Percentiles rank a stretch among this genome's conserved stretches.
These are phyloP conservation scores for Eupeodes latifasciatus DNA, from an alignment of 2,888 invertebrate species.

Conservation along the genomic window DNA sequence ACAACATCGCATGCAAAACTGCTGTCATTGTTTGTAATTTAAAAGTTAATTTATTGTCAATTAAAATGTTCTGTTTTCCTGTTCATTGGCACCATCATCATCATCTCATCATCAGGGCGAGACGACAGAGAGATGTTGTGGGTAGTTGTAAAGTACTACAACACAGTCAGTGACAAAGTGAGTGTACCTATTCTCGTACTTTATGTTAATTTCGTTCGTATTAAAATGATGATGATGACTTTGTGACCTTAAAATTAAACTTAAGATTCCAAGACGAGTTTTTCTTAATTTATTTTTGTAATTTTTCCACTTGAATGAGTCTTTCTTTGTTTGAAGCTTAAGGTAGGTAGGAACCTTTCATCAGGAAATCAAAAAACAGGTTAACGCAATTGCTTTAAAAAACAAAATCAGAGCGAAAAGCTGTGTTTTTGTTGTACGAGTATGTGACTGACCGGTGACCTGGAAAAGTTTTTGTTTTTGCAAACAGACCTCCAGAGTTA, in stretches of 20 bases:
- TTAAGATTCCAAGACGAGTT: background rate
- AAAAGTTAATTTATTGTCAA: conserved; percentile 62
- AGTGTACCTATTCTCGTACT: background rate
- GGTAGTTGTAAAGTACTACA: background rate
- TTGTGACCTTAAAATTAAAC: conserved; percentile 14
- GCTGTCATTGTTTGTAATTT: conserved; percentile 63
- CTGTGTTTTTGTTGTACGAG: background rate
- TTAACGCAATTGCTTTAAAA: background rate
- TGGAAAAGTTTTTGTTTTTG: conserved; percentile 3
- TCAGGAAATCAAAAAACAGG: conserved; percentile 3
- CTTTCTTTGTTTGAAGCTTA: background rate
- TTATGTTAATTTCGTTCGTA: conserved; percentile 11
- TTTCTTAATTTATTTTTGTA: background rate
- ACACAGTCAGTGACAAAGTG: background rate
- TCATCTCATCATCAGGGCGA: background rate
- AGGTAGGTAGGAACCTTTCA: no score
- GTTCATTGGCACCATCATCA: conserved; percentile 5
- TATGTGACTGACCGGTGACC: conserved; percentile 22
- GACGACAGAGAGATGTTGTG: background rate
- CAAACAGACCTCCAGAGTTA: background rate
- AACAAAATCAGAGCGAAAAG: background rate
- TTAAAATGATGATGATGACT: background rate
- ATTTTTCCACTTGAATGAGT: background rate
- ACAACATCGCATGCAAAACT: conserved; percentile 45
- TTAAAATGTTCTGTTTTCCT: conserved; percentile 48